A percentile compares a stretch with the other conserved stretches of the same genome.
Evolutionary conservation across 2,888 invertebrate genomes (phyloP).

Genomic region (Andrena marginata): DNA sequence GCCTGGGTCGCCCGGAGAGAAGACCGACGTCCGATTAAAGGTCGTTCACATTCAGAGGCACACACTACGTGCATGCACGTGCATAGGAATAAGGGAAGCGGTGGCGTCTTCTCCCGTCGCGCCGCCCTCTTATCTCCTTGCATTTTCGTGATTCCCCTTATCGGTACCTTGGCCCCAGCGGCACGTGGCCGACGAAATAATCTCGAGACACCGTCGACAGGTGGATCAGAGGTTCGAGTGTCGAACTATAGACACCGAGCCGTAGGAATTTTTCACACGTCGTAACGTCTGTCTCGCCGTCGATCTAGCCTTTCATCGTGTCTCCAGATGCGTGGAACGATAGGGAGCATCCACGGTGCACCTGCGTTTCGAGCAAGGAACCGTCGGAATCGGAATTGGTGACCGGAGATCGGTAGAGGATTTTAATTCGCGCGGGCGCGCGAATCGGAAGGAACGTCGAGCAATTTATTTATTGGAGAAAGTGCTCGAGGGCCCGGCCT

Average conservation of each 20-base stretch:
- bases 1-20: conserved; percentile 15
- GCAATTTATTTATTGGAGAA: conserved; percentile 82
- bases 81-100: conserved; percentile 7
- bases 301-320: not conserved
- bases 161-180: conserved; percentile 1
- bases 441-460: conserved; percentile 63
- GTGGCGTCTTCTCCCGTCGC: not conserved
- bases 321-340: not conserved
- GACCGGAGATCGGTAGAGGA: conserved; percentile 13
- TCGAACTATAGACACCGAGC: not conserved
- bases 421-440: conserved; percentile 62
- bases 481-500: conserved; percentile 72
- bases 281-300: not conserved
- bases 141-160: conserved; percentile 31
- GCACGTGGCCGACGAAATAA: conserved; percentile 38
- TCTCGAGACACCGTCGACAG: not conserved
- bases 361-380: too few relatives aligned
- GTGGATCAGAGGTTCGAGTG: conserved; percentile 24
- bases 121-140: conserved; percentile 29
- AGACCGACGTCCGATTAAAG: conserved; percentile 65
- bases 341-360: not conserved
- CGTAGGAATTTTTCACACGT: conserved; percentile 23
- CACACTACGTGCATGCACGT: conserved; percentile 7
- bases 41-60: conserved; percentile 63
- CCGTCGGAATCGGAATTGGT: too few relatives aligned